A percentile compares a stretch with the other conserved stretches of the same genome.
phyloP scores from a whole-genome alignment of 2,888 invertebrate species.

The Unio delphinus region DNA sequence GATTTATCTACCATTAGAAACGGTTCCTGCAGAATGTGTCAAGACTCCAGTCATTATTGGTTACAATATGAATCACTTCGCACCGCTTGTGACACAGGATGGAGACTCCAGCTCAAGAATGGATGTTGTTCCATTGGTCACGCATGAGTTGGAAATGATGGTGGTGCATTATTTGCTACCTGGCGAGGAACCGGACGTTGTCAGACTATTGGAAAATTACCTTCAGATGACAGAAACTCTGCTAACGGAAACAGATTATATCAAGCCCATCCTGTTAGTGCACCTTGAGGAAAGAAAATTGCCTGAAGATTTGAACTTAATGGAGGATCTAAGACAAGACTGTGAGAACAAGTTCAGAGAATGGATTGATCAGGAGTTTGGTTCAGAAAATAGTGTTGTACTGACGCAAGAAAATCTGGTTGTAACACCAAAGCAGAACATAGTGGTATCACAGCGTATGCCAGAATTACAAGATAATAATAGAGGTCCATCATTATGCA shows the following conservation, averaged over 20 bases:
- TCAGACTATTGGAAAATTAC: slow-evolving; percentile 47
- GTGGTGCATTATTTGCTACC: slow-evolving; percentile 51
- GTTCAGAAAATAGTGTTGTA: too few species aligned
- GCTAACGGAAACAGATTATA: slow-evolving; percentile 14
- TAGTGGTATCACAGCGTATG: not conserved
- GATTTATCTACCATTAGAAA: slow-evolving; percentile 67
- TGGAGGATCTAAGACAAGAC: slow-evolving; percentile 31
- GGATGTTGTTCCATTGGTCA: slow-evolving; percentile 53
- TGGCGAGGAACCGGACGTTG: slow-evolving; percentile 49
- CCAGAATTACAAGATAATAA: too few species aligned
- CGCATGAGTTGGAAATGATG: slow-evolving; percentile 41
- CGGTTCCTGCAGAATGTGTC: slow-evolving; percentile 41
- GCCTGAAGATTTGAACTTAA: slow-evolving; percentile 36
- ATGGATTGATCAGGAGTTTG: too few species aligned
- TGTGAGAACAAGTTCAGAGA: slow-evolving; percentile 32
- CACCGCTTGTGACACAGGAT: slow-evolving; percentile 56
- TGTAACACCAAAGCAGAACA: not conserved
- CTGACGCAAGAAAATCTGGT: too few species aligned
- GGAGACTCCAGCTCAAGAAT: slow-evolving; percentile 13
- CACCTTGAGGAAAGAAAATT: slow-evolving; percentile 29
- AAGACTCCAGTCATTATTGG: slow-evolving; percentile 63
- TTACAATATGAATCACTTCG: slow-evolving; percentile 64
- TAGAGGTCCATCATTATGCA: too few species aligned
- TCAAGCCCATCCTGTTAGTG: slow-evolving; percentile 36
- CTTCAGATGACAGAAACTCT: slow-evolving; percentile 46